Evolutionary conservation across 2,797 vertebrate species (phyloP).

Genomic region (Pantherophis vulpinus): DNA sequence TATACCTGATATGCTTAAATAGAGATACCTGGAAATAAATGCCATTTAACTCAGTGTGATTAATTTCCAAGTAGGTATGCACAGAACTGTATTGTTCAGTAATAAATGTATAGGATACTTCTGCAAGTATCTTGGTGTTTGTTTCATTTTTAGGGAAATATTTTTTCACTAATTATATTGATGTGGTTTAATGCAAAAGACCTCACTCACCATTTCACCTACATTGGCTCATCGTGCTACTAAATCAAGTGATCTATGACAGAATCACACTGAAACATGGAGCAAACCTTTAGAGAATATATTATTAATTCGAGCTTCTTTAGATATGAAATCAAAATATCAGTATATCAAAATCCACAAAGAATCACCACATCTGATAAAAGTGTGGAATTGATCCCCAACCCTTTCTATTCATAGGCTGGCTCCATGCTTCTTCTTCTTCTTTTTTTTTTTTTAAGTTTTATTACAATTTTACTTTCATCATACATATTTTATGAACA

Average conservation of each 20-base stretch:
- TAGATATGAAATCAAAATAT: neutral
- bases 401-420: rapidly evolving
- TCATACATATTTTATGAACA: no score
- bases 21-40: neutral
- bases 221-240: neutral
- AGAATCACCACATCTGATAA: neutral
- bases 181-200: neutral
- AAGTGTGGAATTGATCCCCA: neutral
- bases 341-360: neutral
- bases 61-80: neutral
- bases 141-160: neutral
- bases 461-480: no score
- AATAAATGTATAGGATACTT: neutral
- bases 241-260: neutral
- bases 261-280: neutral
- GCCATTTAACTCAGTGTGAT: neutral
- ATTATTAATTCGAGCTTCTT: neutral
- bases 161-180: neutral
- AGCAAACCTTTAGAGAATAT: neutral
- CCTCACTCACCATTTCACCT: neutral
- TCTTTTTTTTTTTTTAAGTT: no score
- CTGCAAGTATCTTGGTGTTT: neutral
- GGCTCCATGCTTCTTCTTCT: constrained; percentile 11
- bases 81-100: neutral
- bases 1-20: neutral